Evolutionary conservation across 2,113 vertebrate genomes (phyloP).

Genomic region (Lathamus discolor): DNA sequence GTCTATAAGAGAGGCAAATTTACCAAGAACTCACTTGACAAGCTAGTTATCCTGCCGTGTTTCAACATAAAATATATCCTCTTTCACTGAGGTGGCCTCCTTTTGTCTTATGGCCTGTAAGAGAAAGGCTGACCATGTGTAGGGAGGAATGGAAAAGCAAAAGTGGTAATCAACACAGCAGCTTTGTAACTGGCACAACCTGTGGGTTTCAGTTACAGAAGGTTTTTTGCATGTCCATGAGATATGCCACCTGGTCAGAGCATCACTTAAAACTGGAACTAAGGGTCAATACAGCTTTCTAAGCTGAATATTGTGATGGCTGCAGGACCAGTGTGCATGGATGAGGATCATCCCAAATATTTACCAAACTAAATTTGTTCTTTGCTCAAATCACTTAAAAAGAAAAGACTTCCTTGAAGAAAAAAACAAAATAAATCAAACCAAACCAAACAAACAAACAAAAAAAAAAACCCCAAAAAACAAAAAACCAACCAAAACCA

Average conservation of each 20-base stretch:
- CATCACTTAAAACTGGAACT: not conserved
- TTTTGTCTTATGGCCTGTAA: not conserved
- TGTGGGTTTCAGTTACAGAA: not conserved
- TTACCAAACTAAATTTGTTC: not conserved
- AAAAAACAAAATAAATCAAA: not conserved
- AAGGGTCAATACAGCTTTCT: not conserved
- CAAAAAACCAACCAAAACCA: rapidly evolving
- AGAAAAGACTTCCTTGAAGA: not conserved
- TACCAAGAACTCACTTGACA: not conserved
- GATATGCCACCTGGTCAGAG: not conserved
- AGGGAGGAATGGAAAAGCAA: not conserved
- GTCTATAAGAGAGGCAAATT: not conserved
- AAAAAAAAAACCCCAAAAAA: no score
- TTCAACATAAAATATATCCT: not conserved
- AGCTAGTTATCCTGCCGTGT: not conserved
- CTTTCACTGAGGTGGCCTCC: not conserved
- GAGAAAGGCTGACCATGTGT: not conserved
- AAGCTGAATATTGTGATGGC: not conserved
- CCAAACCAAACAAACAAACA: not conserved
- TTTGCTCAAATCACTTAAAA: not conserved
- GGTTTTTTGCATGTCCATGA: not conserved
- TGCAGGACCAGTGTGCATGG: not conserved
- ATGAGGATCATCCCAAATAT: not conserved
- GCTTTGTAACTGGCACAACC: not conserved
- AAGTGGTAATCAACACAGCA: not conserved